Evolutionary conservation across 2,797 vertebrate species (phyloP), one percentile per base, ranked within the genome.

Genomic region (Poecilia gillii): DNA sequence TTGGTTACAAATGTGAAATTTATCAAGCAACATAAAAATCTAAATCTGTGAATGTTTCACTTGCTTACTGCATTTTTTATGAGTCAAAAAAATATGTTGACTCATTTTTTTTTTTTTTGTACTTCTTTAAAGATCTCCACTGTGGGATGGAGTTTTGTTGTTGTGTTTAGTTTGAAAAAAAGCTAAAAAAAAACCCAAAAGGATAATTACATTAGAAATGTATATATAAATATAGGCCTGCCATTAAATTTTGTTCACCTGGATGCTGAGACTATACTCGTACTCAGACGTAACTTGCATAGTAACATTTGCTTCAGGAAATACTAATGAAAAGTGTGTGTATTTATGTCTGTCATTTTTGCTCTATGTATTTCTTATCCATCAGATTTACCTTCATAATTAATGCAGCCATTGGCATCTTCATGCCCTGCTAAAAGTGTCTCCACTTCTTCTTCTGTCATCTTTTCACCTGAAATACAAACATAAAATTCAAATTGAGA

Each of bases 361-460:
- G 18, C 66, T 43, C 18, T 0, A 43, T 70, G 4, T 9, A 43
- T 68, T 41, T 20, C 7, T 59, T 46, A 41, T 46, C 5, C 33
- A 25, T 55, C 2, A n/a, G 43, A 57, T 72, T 77, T 75, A 86
- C 97, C 97, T 97, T 98, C 97, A 64, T 98, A 98, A 93, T 98
- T 97, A 88, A 98, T 98, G 91, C 96, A 97, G 76, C 97, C 97
- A 1, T 98, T 98, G 85, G 96, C 96, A 39, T 98, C 97, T 92
- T 98, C 97, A 0, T 98, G 97, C 81, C 97, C 97, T 0, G 96
- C 96, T 91, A 98, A 92, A 82, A 98, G 93, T 85, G 96, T 96
- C 91, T 98, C 97, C 72, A 98, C 97, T 88, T 98, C 97, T 66
- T 98, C 97, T 86, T 98, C 97, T 0, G 96, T 96, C 97, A 98